Conservation (phyloP, 2,797 vertebrate species). For the Microtus californicus region DNA sequence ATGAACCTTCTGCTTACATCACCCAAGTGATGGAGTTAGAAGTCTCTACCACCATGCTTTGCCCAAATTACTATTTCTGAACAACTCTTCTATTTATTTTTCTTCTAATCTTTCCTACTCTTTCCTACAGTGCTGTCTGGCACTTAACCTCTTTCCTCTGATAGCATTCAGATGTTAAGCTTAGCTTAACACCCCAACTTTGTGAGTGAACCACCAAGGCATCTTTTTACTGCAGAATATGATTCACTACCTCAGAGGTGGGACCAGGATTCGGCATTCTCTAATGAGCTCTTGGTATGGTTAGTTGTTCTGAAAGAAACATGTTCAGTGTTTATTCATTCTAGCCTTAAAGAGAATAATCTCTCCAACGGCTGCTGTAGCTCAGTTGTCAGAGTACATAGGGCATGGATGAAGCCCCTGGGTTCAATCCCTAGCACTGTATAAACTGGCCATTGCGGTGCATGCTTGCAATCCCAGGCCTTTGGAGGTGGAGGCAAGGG, state of each 20-base stretch:
- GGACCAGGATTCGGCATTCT: background rate
- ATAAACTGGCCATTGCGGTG: background rate
- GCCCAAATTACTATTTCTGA: background rate
- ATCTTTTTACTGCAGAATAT: background rate
- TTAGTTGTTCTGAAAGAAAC: background rate
- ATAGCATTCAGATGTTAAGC: background rate
- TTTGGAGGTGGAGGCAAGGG: background rate
- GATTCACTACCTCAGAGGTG: background rate
- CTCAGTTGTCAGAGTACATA: background rate
- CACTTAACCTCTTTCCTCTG: background rate
- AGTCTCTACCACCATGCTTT: background rate
- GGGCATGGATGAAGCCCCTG: background rate
- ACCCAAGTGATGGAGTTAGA: background rate
- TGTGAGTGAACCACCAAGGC: background rate
- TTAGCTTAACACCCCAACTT: background rate
- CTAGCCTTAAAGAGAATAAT: conserved; percentile 3
- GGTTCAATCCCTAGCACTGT: background rate
- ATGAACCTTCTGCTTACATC: background rate
- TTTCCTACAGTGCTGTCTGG: background rate
- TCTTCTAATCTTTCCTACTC: no score
- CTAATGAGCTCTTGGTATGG: background rate
- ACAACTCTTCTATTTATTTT: background rate
- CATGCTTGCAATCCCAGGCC: background rate
- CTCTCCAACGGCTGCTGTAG: background rate
- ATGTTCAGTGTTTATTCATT: background rate